Conservation (phyloP, 2,113 vertebrate species). For the Tympanuchus pallidicinctus region DNA sequence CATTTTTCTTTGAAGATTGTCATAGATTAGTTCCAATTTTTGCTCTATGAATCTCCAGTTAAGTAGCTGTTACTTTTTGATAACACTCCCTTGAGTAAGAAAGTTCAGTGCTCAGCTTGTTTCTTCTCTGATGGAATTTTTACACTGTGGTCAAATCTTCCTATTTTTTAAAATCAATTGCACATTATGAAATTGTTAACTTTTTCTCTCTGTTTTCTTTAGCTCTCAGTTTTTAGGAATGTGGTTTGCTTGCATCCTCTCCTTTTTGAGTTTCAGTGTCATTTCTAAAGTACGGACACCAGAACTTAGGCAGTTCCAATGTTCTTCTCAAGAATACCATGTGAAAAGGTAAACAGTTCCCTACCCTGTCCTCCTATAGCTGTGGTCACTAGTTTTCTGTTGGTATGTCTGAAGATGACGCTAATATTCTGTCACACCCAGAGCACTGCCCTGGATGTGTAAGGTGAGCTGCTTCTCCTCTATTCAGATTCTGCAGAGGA, state of each 20-base stretch:
- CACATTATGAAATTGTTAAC: not conserved
- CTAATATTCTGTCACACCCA: not conserved
- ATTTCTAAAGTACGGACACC: not conserved
- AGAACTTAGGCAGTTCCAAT: not conserved
- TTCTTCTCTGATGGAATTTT: not conserved
- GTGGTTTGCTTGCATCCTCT: not conserved
- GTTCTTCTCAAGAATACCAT: not conserved
- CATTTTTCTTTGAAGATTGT: not conserved
- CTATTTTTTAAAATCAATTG: not conserved
- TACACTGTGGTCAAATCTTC: not conserved
- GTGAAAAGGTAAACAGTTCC: not conserved
- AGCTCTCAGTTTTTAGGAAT: fast-evolving
- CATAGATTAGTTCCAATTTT: not conserved
- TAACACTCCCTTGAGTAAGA: not conserved
- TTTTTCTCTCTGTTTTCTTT: not conserved
- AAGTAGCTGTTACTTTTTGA: not conserved
- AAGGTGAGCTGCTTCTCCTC: not conserved
- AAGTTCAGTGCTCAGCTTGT: not conserved
- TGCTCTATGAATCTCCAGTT: not conserved
- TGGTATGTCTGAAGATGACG: not conserved
- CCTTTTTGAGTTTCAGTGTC: not conserved
- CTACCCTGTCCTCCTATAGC: fast-evolving
- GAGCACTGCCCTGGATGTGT: not conserved
- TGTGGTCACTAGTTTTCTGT: not conserved
- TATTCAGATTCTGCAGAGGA: not conserved